These are phyloP conservation scores for Monoplex corrugatus DNA, from an alignment of 2,888 invertebrate genomes.

Conservation along the genomic window DNA sequence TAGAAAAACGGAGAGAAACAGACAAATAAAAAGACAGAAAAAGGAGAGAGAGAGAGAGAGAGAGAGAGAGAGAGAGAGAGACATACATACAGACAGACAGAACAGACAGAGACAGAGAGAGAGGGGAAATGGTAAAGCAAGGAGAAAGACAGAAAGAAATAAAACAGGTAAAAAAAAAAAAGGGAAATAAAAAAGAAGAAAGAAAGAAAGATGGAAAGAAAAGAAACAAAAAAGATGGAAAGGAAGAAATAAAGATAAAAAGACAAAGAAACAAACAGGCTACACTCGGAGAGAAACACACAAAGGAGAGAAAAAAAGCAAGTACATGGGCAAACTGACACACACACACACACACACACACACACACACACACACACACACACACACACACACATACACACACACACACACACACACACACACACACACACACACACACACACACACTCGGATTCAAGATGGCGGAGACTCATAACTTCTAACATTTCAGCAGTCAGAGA, in stretches of 20 bases:
- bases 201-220: not conserved
- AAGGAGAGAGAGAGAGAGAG: not conserved
- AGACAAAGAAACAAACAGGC: no score
- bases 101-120: not conserved
- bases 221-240: not conserved
- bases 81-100: not conserved
- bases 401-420: no score
- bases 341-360: no score
- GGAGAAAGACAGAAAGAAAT: not conserved
- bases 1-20: not conserved
- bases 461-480: no score
- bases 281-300: no score
- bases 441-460: no score
- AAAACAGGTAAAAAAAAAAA: not conserved
- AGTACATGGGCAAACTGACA: no score
- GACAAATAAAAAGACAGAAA: not conserved
- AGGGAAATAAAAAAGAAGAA: not conserved
- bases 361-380: no score
- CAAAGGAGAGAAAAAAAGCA: slow-evolving; percentile 32
- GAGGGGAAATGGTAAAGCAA: not conserved
- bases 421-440: no score
- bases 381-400: no score
- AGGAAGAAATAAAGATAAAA: no score
- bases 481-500: no score
- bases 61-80: not conserved